Conservation (phyloP, 1,140 invertebrate species). For the Cotesia vestalis region DNA sequence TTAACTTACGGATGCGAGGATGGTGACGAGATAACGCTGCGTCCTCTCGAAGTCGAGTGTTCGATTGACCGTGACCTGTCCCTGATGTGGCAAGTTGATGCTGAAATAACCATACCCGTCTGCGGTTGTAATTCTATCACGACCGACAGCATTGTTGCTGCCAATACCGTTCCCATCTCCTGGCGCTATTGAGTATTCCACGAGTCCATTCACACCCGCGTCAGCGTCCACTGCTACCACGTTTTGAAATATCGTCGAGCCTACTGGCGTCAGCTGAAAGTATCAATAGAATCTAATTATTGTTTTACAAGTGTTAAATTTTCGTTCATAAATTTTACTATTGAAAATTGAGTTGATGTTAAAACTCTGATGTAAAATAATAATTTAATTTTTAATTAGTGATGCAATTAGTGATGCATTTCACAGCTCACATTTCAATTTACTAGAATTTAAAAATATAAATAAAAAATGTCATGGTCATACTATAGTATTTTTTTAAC, state of each 20-base stretch:
- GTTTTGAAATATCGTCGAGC: constrained; percentile 85
- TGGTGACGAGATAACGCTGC: constrained; percentile 87
- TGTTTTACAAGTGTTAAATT: too few relatives aligned
- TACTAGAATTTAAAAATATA: too few relatives aligned
- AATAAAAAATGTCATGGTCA: too few relatives aligned
- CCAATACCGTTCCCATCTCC: constrained; percentile 68
- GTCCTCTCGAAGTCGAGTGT: constrained; percentile 89
- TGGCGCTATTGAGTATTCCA: constrained; percentile 79
- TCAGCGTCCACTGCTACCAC: constrained; percentile 86
- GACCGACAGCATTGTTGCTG: constrained; percentile 68
- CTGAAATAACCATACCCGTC: constrained; percentile 85
- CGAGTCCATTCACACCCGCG: constrained; percentile 84
- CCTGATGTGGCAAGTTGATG: constrained; percentile 89
- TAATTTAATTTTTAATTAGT: too few relatives aligned
- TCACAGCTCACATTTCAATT: too few relatives aligned
- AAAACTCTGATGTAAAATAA: too few relatives aligned
- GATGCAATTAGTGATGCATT: too few relatives aligned
- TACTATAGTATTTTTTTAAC: too few relatives aligned
- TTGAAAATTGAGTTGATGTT: too few relatives aligned
- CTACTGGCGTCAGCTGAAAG: constrained; percentile 83
- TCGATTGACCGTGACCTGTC: constrained; percentile 87
- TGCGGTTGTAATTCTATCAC: constrained; percentile 70
- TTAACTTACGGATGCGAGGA: constrained; percentile 85
- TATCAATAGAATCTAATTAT: not conserved
- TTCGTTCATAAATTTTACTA: too few relatives aligned